Evolutionary conservation across 2,888 invertebrate species (phyloP).

Genomic region (Malthinus seriepunctatus): DNA sequence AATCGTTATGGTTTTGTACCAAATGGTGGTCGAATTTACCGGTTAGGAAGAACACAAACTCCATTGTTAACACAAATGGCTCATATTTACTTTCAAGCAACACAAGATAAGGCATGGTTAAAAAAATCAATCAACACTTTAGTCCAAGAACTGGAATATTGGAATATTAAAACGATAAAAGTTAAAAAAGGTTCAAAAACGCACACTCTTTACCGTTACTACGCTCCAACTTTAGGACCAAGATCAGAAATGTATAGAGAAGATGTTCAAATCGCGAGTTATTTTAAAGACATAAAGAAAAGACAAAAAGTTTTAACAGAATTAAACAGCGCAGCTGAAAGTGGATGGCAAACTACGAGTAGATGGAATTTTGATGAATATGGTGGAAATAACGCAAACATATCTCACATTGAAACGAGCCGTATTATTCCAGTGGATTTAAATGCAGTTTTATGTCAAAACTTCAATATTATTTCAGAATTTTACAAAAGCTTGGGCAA

Average conservation of each 20-base stretch:
- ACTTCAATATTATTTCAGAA: slow-evolving; percentile 64
- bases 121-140: slow-evolving; percentile 60
- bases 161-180: slow-evolving; percentile 62
- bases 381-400: slow-evolving; percentile 60
- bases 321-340: slow-evolving; percentile 79
- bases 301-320: slow-evolving; percentile 63
- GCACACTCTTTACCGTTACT: slow-evolving; percentile 64
- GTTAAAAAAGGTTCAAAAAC: slow-evolving; percentile 56
- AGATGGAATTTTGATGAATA: slow-evolving; percentile 72
- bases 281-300: slow-evolving; percentile 55
- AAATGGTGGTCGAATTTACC: slow-evolving; percentile 83
- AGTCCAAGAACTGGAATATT: slow-evolving; percentile 68
- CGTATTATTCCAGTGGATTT: slow-evolving; percentile 82
- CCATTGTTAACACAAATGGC: slow-evolving; percentile 75
- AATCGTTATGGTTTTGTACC: slow-evolving; percentile 77
- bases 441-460: slow-evolving; percentile 75
- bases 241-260: slow-evolving; percentile 74
- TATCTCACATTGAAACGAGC: slow-evolving; percentile 67
- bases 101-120: slow-evolving; percentile 67
- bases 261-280: slow-evolving; percentile 60
- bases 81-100: slow-evolving; percentile 67
- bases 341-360: slow-evolving; percentile 86
- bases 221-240: slow-evolving; percentile 64
- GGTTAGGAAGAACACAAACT: slow-evolving; percentile 70
- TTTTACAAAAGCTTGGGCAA: slow-evolving; percentile 62